phyloP scores from a whole-genome alignment of 2,113 vertebrate genomes.

The Sander lucioperca region DNA sequence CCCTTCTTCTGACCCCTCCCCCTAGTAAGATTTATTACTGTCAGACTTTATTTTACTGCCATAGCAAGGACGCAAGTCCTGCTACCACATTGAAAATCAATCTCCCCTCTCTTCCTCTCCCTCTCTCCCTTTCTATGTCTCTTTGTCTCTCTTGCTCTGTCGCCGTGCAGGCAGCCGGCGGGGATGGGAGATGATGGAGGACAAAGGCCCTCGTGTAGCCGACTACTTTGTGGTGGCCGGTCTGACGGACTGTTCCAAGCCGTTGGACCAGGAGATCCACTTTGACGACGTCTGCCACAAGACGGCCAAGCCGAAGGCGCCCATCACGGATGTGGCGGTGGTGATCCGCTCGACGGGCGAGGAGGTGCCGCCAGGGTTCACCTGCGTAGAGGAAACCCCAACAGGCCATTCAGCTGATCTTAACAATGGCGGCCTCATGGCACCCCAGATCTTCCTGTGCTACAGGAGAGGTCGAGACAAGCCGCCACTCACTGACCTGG shows the following conservation, averaged over 20 bases:
- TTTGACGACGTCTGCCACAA: conserved; percentile 95
- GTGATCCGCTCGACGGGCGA: conserved; percentile 96
- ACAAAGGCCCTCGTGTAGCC: conserved; percentile 97
- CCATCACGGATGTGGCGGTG: conserved; percentile 95
- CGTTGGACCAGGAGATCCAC: conserved; percentile 95
- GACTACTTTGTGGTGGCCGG: conserved; percentile 99
- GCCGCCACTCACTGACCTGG: conserved; percentile 95
- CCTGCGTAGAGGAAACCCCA: conserved; percentile 93
- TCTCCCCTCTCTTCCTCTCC: not conserved
- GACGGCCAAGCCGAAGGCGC: conserved; percentile 91
- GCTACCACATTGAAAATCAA: conserved; percentile 44
- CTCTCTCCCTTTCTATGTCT: not conserved
- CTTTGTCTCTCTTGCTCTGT: conserved; percentile 41
- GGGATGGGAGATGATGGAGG: conserved; percentile 97
- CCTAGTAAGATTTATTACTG: conserved; percentile 52
- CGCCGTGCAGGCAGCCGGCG: conserved; percentile 70
- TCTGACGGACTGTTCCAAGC: conserved; percentile 93
- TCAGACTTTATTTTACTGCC: conserved; percentile 47
- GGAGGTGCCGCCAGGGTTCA: conserved; percentile 92
- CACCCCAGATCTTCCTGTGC: conserved; percentile 95
- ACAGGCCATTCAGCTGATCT: conserved; percentile 94
- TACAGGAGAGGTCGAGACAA: conserved; percentile 95
- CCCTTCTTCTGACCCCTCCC: conserved; percentile 33
- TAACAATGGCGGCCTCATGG: conserved; percentile 95
- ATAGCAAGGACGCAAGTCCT: conserved; percentile 50